These are phyloP conservation scores for Ruditapes philippinarum DNA, from an alignment of 1,140 invertebrate species.

Conservation along the genomic window DNA sequence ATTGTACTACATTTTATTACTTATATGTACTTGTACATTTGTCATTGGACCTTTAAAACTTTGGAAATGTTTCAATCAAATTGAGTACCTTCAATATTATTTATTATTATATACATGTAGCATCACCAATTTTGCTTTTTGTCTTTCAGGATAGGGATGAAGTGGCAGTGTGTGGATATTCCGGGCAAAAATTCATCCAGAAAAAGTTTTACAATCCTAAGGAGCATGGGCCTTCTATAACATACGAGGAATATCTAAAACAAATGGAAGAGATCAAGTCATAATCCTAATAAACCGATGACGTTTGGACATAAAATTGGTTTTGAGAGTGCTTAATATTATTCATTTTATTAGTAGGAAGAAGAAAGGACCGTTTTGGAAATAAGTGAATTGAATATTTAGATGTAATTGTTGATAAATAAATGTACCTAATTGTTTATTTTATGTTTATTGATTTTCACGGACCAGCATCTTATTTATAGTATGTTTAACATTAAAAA, in stretches of 20 bases:
- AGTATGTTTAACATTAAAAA: too few species aligned
- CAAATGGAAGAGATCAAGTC: constrained; percentile 73
- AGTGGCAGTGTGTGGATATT: constrained; percentile 97
- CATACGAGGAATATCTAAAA: constrained; percentile 83
- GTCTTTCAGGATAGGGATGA: constrained; percentile 96
- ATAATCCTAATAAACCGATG: neutral
- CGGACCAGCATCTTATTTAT: too few species aligned
- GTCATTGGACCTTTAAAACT: too few species aligned
- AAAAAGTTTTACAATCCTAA: constrained; percentile 81
- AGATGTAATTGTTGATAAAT: neutral
- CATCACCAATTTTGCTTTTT: too few species aligned
- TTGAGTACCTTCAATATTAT: too few species aligned
- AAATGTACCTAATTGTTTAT: too few species aligned
- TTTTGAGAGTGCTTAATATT: neutral
- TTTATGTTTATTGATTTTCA: too few species aligned
- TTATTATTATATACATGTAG: too few species aligned
- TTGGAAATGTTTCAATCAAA: too few species aligned
- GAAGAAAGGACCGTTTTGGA: neutral
- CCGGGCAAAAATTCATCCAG: constrained; percentile 90
- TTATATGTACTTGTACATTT: too few species aligned
- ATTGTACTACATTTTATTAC: too few species aligned
- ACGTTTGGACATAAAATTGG: neutral
- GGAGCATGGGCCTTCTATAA: constrained; percentile 82
- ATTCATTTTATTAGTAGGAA: neutral
- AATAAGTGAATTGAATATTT: neutral